Base-by-base conservation (phyloP, 2,797 vertebrate genomes). In the Darevskia nairensis region DNA sequence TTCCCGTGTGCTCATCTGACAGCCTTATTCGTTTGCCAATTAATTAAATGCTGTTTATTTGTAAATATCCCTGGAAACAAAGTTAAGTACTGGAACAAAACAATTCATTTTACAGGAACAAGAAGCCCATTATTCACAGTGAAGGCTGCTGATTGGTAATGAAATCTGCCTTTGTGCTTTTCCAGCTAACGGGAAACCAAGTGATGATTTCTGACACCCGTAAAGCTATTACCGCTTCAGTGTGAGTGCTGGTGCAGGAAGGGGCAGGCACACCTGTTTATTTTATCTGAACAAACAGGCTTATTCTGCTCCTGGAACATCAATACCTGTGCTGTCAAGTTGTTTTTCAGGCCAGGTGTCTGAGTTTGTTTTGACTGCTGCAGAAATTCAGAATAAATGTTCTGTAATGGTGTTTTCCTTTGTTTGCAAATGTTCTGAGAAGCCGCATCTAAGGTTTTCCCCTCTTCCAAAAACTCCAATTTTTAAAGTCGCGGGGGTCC, bases 171-270 rank as follows among this genome's bases (percentile, higher is more conserved):
- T 55, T 4, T 88, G 87, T n/a, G 1, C 0, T 79, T 87, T 27
- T 79, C 25, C 66, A 21, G 23, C 81, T 59, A 2, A 27, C 32
- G 1, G 27, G 2, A 46, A 80, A 66, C 59, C n/a, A 4, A 6
- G 74, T 19, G 68, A 80, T 8, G 82, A 82, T 76, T 89, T 75
- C 71, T 85, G 74, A 88, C 74, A 41, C 86, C 90, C 88, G 87
- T 88, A 80, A 64, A 64, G 41, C 50, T 68, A 15, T 71, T 39
- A 0, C 29, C 29, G 78, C 87, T 74, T 44, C 0, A 1, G 19
- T 64, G 88, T 55, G 15, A 1, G 35, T 69, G 9, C 9, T 75
- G 6, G 44, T 72, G 1, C 59, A 17, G 0, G 27, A 23, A 76
- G 89, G 80, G 32, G 15, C 76, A 29, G 66, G 1, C 41, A 23